Percentiles rank a stretch among this genome's conserved stretches.
phyloP scores from a whole-genome alignment of 37 sponge, comb jelly and placozoan species.

The Spongia lamella region DNA sequence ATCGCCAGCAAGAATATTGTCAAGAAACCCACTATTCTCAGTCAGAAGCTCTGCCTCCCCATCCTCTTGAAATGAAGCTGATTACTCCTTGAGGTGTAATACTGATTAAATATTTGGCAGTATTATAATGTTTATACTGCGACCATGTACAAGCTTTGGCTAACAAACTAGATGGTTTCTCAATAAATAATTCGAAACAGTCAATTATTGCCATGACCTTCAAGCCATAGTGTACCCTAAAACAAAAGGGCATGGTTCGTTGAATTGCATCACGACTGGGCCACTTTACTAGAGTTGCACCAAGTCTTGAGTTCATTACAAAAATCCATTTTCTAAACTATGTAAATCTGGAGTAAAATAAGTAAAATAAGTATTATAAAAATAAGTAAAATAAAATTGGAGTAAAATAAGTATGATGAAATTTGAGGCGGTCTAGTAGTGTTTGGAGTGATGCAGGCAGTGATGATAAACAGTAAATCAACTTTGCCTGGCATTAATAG shows the following conservation, averaged over 20 bases:
- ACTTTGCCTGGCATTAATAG: too few species aligned
- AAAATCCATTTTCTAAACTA: constrained; percentile 21
- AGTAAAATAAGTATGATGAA: too few species aligned
- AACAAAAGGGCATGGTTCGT: constrained; percentile 48
- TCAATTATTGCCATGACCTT: constrained; percentile 44
- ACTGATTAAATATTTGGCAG: constrained; percentile 43
- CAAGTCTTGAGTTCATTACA: too few species aligned
- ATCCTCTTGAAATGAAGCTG: constrained; percentile 52
- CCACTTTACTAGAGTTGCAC: too few species aligned
- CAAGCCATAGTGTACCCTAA: constrained; percentile 25
- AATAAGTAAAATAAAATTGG: too few species aligned
- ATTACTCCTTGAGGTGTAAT: constrained; percentile 39
- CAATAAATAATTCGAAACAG: constrained; percentile 57
- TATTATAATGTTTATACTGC: constrained; percentile 50
- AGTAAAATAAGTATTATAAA: too few species aligned
- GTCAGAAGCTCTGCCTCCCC: constrained; percentile 56
- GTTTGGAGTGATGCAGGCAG: too few species aligned
- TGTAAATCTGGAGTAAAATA: too few species aligned
- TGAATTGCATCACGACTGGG: constrained; percentile 19
- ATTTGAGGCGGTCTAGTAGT: too few species aligned
- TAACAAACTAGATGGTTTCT: constrained; percentile 39
- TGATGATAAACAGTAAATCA: too few species aligned
- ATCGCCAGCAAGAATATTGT: constrained; percentile 16
- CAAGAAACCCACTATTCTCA: constrained; percentile 46
- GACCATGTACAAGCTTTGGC: constrained; percentile 53